Conservation (phyloP, 2,113 vertebrate species). For the Menura novaehollandiae region DNA sequence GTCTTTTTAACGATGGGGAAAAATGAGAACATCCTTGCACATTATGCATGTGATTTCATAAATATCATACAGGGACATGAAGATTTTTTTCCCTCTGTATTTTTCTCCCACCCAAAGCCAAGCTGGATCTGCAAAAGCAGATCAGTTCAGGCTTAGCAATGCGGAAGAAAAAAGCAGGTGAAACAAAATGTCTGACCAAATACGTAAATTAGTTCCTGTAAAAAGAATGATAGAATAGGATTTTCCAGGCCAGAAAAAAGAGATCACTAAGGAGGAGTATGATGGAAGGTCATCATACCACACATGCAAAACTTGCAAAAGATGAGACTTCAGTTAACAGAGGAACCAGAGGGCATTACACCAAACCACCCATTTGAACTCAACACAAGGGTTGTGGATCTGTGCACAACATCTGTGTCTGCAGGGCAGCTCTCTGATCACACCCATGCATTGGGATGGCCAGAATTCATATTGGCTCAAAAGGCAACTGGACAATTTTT, state of each 20-base stretch:
- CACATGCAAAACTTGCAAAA: background rate
- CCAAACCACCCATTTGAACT: background rate
- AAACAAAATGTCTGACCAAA: background rate
- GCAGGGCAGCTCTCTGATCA: background rate
- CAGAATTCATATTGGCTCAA: background rate
- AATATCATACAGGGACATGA: background rate
- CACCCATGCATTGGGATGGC: background rate
- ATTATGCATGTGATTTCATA: background rate
- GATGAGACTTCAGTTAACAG: background rate
- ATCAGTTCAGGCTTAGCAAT: background rate
- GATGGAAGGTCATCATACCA: background rate
- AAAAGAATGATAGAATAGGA: background rate
- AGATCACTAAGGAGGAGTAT: background rate
- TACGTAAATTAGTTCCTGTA: background rate
- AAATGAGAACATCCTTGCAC: background rate
- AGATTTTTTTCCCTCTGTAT: background rate
- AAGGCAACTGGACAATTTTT: background rate
- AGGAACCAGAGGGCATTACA: background rate
- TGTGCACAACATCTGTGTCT: background rate
- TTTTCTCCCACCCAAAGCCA: background rate
- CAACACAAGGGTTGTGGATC: background rate
- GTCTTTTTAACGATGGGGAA: background rate
- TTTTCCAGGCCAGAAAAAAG: background rate
- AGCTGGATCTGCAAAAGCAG: background rate
- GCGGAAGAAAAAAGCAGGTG: background rate